Evolutionary conservation across 2,113 vertebrate genomes (phyloP).

Genomic region (Microtus pennsylvanicus): DNA sequence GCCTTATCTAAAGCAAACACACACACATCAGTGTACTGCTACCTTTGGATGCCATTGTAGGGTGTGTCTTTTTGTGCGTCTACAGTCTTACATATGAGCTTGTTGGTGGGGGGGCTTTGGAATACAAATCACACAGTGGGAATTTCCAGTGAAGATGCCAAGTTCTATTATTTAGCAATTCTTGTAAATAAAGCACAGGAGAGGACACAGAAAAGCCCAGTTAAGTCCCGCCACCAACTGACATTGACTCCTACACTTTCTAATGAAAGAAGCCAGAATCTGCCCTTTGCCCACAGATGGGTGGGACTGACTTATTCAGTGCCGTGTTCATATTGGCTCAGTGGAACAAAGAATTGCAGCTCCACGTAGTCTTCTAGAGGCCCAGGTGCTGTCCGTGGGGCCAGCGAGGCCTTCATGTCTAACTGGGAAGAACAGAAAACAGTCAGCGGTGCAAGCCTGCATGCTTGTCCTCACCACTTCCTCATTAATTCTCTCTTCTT

Average conservation of each 20-base stretch:
- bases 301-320: neutral
- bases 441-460: accelerated
- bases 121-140: neutral
- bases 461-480: accelerated
- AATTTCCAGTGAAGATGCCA: neutral
- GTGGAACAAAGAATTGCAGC: neutral
- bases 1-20: neutral
- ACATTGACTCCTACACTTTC: accelerated
- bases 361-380: neutral
- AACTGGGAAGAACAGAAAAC: neutral
- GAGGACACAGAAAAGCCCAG: too few relatives aligned
- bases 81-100: neutral
- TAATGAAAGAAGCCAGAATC: too few relatives aligned
- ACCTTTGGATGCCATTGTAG: neutral
- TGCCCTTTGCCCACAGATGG: neutral
- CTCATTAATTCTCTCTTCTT: neutral
- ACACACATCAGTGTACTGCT: accelerated
- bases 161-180: neutral
- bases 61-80: neutral
- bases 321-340: neutral
- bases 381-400: neutral
- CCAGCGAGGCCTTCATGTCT: neutral
- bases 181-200: neutral
- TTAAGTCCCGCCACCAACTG: neutral
- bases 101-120: neutral